These are phyloP conservation scores for Sarotherodon lohbergeri DNA, from an alignment of 2,113 vertebrate species.

Conservation along the genomic window DNA sequence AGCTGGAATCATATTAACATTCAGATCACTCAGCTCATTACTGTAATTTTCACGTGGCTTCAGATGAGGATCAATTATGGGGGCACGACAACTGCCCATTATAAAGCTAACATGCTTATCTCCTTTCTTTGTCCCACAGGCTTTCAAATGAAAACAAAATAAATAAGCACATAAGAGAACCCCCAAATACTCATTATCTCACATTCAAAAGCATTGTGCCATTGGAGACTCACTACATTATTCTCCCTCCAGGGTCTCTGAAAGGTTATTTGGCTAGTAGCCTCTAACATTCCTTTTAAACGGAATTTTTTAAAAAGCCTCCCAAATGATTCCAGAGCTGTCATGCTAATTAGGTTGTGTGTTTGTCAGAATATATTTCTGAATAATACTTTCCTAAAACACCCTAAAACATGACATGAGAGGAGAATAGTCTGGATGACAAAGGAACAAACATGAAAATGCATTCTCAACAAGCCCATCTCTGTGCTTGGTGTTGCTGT, in stretches of 20 bases:
- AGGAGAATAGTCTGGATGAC: not conserved
- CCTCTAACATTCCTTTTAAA: conserved; percentile 20
- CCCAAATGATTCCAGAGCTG: conserved; percentile 5
- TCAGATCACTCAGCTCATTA: conserved; percentile 44
- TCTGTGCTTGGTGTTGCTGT: not conserved
- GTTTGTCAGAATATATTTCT: conserved; percentile 26
- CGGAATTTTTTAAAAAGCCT: not conserved
- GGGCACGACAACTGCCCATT: conserved; percentile 29
- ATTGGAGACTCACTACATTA: conserved; percentile 52
- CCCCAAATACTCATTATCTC: conserved; percentile 54
- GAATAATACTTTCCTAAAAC: conserved; percentile 34
- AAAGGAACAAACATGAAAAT: not conserved
- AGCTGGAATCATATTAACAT: conserved; percentile 40
- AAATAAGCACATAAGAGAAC: conserved; percentile 35
- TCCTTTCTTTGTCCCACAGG: conserved; percentile 16
- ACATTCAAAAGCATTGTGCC: conserved; percentile 40
- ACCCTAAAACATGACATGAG: not conserved
- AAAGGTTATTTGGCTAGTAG: conserved; percentile 50
- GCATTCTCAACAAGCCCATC: not conserved
- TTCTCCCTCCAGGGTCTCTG: conserved; percentile 41
- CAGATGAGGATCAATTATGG: conserved; percentile 45
- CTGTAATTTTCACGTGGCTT: conserved; percentile 46
- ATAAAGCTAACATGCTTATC: conserved; percentile 39
- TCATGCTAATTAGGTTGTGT: conserved; percentile 33
- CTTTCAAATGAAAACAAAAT: conserved; percentile 37